Percentiles rank a stretch among this genome's conserved stretches.
phyloP scores from a whole-genome alignment of 2,797 vertebrate species.

The Rhodeus uyekii region DNA sequence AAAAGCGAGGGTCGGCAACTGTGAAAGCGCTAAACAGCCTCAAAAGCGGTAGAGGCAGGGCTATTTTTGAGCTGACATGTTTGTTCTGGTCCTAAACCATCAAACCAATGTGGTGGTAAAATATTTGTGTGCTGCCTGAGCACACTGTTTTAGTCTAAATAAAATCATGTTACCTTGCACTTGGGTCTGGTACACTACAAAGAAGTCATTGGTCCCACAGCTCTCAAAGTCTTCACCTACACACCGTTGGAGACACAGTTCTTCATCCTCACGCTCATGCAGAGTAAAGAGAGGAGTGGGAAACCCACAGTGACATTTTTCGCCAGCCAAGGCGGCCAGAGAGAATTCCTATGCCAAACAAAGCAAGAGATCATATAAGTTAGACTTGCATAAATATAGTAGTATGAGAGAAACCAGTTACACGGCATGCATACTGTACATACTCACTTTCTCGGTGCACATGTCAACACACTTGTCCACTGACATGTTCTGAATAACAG shows the following conservation, averaged over 20 bases:
- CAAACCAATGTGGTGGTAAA: neutral
- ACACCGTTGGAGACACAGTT: constrained; percentile 88
- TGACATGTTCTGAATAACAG: constrained; percentile 90
- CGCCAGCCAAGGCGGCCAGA: constrained; percentile 86
- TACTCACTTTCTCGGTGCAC: constrained; percentile 90
- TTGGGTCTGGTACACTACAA: constrained; percentile 96
- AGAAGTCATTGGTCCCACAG: constrained; percentile 88
- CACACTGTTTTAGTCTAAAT: neutral
- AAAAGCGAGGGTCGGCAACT: neutral
- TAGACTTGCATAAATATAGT: neutral
- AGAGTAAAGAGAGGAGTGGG: constrained; percentile 89
- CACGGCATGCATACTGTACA: neutral
- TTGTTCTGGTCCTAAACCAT: neutral
- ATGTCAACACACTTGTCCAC: constrained; percentile 96
- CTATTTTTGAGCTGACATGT: neutral
- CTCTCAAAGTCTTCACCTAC: constrained; percentile 90
- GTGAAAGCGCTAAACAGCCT: neutral
- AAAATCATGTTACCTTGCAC: constrained; percentile 85
- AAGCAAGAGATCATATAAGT: neutral
- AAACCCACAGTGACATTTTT: constrained; percentile 88
- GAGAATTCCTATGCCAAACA: constrained; percentile 84
- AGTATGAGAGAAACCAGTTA: neutral
- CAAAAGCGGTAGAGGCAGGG: neutral
- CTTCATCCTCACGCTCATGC: constrained; percentile 89
- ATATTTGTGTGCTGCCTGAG: neutral